Conservation (phyloP, 2,888 invertebrate species). For the Masnerella sp. region DNA sequence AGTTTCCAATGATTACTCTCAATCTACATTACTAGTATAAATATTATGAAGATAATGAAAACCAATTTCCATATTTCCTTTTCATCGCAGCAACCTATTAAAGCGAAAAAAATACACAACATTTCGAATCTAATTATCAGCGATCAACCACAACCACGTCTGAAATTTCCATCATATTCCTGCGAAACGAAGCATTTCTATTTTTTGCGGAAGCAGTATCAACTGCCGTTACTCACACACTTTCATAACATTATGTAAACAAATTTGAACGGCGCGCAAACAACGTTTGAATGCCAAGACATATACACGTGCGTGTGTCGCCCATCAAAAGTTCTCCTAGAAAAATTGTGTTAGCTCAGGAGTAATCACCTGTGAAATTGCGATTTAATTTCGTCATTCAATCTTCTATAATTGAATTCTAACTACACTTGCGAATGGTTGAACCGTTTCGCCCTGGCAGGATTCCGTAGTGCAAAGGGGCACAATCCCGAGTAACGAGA, state of each 20-base stretch:
- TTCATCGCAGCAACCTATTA: too few relatives aligned
- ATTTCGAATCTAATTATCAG: too few relatives aligned
- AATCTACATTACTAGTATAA: conserved; percentile 1
- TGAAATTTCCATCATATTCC: too few relatives aligned
- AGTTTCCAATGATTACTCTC: conserved; percentile 6
- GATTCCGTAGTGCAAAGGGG: conserved; percentile 37
- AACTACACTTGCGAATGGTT: conserved; percentile 48
- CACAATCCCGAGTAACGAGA: conserved; percentile 39
- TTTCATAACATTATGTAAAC: conserved; percentile 16
- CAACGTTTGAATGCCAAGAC: conserved; percentile 2
- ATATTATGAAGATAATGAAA: too few relatives aligned
- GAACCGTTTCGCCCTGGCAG: conserved; percentile 24
- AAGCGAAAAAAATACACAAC: too few relatives aligned
- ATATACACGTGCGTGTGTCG: conserved; percentile 4
- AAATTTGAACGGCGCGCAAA: not conserved
- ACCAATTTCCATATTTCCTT: too few relatives aligned
- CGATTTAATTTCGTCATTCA: conserved; percentile 49
- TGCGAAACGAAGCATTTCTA: too few relatives aligned
- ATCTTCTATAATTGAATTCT: conserved; percentile 51
- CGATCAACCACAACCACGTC: too few relatives aligned
- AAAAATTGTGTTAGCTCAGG: conserved; percentile 41
- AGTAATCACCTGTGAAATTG: conserved; percentile 44
- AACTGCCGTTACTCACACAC: not conserved
- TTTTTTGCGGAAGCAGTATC: too few relatives aligned
- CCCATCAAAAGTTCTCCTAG: too few relatives aligned